Evolutionary conservation across 2,797 vertebrate species (phyloP).

Genomic region (Sebastiscus albofasciatus): DNA sequence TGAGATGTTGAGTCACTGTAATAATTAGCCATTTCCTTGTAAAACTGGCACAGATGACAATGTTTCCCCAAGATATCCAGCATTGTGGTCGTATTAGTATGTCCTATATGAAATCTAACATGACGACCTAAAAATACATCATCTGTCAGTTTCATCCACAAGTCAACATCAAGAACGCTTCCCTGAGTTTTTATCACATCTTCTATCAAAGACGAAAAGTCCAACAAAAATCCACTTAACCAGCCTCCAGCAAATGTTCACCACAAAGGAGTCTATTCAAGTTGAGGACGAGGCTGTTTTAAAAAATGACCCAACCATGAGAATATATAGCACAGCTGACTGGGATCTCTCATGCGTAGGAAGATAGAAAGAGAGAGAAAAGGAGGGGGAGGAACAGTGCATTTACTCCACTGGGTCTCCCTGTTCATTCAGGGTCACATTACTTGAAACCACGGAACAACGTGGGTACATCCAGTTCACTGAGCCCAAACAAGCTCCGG

Average conservation of each 20-base stretch:
- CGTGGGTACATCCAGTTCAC: constrained; percentile 51
- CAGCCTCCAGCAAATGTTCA: constrained; percentile 46
- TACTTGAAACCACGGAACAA: constrained; percentile 55
- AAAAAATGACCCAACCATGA: constrained; percentile 41
- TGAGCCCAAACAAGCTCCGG: constrained; percentile 37
- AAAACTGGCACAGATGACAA: not conserved
- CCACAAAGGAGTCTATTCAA: constrained; percentile 50
- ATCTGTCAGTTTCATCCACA: not conserved
- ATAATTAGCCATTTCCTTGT: constrained; percentile 18
- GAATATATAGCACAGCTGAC: constrained; percentile 63
- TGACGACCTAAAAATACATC: not conserved
- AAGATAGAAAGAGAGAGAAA: constrained; percentile 43
- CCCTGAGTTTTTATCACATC: not conserved
- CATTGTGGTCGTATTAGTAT: not conserved
- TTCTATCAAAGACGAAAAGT: constrained; percentile 17
- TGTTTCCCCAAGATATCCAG: not conserved
- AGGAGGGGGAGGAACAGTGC: constrained; percentile 4
- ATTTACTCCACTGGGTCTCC: constrained; percentile 60
- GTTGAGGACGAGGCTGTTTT: constrained; percentile 42
- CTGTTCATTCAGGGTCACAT: constrained; percentile 64
- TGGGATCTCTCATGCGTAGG: constrained; percentile 73
- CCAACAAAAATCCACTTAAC: constrained; percentile 26
- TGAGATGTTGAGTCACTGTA: constrained; percentile 18
- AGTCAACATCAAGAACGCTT: constrained; percentile 1
- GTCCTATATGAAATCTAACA: not conserved